A percentile compares a stretch with the other conserved stretches of the same genome.
Conservation (phyloP, 2,113 vertebrate species). For the Odontesthes bonariensis region DNA sequence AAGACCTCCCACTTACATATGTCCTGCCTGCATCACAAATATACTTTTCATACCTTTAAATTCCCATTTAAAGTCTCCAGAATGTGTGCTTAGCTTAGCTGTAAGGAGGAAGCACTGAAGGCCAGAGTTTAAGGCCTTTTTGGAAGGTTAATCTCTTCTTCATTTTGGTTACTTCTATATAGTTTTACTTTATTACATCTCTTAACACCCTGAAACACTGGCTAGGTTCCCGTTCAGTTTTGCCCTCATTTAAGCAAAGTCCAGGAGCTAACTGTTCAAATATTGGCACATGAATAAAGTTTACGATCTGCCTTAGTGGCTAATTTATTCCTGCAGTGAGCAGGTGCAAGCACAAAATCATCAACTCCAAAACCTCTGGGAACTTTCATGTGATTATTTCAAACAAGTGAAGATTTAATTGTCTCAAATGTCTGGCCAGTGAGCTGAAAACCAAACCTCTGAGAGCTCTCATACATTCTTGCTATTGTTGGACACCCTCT, state of each 20-base stretch:
- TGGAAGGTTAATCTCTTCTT: no score
- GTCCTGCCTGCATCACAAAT: no score
- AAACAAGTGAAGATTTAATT: conserved; percentile 48
- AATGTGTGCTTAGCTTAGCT: no score
- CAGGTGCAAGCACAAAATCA: conserved; percentile 44
- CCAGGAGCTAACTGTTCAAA: background rate
- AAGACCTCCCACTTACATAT: no score
- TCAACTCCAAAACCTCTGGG: conserved; percentile 31
- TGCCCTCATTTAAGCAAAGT: background rate
- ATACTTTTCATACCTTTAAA: no score
- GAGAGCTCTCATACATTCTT: background rate
- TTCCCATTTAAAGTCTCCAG: no score
- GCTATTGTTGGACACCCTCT: background rate
- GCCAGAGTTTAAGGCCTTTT: no score
- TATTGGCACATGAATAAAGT: background rate
- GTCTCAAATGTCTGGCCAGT: conserved; percentile 44
- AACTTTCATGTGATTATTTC: conserved; percentile 46
- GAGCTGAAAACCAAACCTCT: conserved; percentile 62
- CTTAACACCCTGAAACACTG: background rate
- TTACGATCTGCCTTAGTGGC: background rate
- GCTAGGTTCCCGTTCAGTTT: background rate
- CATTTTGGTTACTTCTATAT: no score
- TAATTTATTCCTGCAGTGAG: conserved; percentile 11
- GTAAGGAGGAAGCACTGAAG: no score
- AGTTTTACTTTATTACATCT: background rate